Evolutionary conservation across 2,888 invertebrate species (phyloP), one percentile per base, ranked within the genome.

Genomic region (Drosophila borborema): DNA sequence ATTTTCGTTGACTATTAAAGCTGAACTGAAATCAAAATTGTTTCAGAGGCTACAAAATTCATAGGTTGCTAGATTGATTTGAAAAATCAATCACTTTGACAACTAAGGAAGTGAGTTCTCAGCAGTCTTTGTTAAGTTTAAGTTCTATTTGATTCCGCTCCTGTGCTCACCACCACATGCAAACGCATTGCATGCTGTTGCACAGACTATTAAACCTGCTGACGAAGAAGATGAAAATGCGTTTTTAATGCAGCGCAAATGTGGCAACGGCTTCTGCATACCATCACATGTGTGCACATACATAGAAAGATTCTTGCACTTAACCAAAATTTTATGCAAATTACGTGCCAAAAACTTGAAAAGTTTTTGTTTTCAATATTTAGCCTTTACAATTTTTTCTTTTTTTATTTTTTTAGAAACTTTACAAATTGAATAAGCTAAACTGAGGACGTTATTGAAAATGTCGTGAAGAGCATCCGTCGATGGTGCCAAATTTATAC

Each of bases 201-300:
- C 86, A 83, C 63, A 74, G 72, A 60, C 88, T 83, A 86, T 88
- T 83, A 83, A 86, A 63, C 80, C 68, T 72, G 72, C 73, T 58
- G 69, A 59, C 63, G 54, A 59, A 43, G 61, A 43, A 58, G 70
- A 80, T 83, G 73, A 74, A 81, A 88, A 86, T 88, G 86, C 74
- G 74, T 83, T 85, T 86, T 88, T 86, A 85, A 85, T 88, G 88
- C 83, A 86, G 74, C 81, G 82, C 73, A 82, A 85, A 79, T 87
- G 83, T 74, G 77, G 83, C 83, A 82, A 82, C n/a, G n/a, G n/a
- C n/a, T n/a, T n/a, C n/a, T n/a, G n/a, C n/a, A n/a, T n/a, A n/a
- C n/a, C n/a, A n/a, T n/a, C n/a, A n/a, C 64, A 79, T 66, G 49
- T 62, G 55, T 38, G 18, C 62, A 20, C 43, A 62, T 51, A 60